These are phyloP conservation scores for Musca domestica DNA, from an alignment of 1,140 invertebrate genomes.

Conservation along the genomic window DNA sequence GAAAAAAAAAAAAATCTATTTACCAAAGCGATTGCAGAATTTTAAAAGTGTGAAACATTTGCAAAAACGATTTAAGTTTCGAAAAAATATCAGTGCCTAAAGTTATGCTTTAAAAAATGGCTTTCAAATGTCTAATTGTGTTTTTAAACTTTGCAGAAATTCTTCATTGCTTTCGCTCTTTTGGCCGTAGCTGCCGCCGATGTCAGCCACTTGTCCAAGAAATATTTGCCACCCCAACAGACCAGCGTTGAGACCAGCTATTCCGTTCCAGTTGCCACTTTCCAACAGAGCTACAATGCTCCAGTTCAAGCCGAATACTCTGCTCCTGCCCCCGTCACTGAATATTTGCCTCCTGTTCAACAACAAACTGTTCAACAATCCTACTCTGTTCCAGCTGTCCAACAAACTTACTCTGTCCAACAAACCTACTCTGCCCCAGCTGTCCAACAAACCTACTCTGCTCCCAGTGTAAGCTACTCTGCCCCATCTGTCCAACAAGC, in stretches of 20 bases:
- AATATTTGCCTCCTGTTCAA: slow-evolving; percentile 8
- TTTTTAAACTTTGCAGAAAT: slow-evolving; percentile 32
- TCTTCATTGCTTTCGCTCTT: slow-evolving; percentile 37
- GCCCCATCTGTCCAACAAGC: slow-evolving; percentile 34
- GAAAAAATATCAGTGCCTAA: background rate
- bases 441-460: slow-evolving; percentile 24
- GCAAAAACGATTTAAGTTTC: background rate
- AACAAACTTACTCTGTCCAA: background rate
- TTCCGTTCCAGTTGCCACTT: background rate
- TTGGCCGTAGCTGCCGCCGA: slow-evolving; percentile 36
- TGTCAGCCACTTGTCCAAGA: slow-evolving; percentile 37
- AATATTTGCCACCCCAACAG: background rate
- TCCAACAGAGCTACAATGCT: background rate
- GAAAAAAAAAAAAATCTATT: background rate
- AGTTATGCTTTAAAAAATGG: background rate
- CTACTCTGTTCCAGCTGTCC: slow-evolving; percentile 12
- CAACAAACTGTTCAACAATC: background rate
- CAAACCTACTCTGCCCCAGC: slow-evolving; percentile 13
- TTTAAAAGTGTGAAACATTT: background rate
- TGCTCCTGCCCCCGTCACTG: slow-evolving; percentile 6
- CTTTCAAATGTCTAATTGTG: background rate
- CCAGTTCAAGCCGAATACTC: background rate
- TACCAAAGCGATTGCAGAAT: background rate
- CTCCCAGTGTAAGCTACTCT: slow-evolving; percentile 28
- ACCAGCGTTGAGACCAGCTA: background rate